Base-by-base conservation (phyloP, 2,797 vertebrate species). In the Arrhamphus sclerolepis region DNA sequence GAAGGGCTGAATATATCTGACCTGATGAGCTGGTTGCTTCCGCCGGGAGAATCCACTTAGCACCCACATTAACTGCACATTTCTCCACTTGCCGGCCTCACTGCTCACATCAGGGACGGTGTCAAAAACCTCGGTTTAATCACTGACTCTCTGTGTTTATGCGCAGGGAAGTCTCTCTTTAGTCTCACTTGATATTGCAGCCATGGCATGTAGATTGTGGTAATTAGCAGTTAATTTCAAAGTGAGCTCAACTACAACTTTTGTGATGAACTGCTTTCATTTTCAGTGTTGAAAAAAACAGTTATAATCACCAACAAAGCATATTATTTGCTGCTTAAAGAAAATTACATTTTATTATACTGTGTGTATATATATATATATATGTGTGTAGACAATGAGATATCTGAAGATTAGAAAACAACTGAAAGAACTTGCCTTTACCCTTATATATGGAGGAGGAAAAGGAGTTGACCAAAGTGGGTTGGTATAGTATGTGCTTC, bases 21-120 rank as follows among this genome's bases (percentile, higher is more conserved):
- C 67, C 56, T 16, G 66, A 62, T 38, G 70, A 58, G 74, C 42
- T 7, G 7, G 38, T 52, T 31, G 34, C 61, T 73, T 46, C 74
- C 86, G 81, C 72, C 80, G 75, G 71, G 70, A 76, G 64, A 59
- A 31, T 64, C 82, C 79, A 79, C 82, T 83, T 78, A 81, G 75
- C 39, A 43, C 50, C 78, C 58, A 61, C 72, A 65, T 76, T 77
- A 65, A 57, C 56, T 39, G n/a, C 72, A 80, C 67, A 69, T 70
- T 72, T 60, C 72, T 70, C 69, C 66, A 38, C 61, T 75, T 22
- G 2, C 46, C 5, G 18, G 52, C 57, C 52, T 59, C 39, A 3
- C 34, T 0, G 17, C 66, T 77, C 75, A 78, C 78, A 75, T 78
- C 58, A 56, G 62, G 66, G 63, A 71, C 57, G 19, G 51, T 63